Evolutionary conservation across 2,797 vertebrate genomes (phyloP), one percentile per base, ranked within the genome.

Genomic region (Pseudomugil gertrudae): DNA sequence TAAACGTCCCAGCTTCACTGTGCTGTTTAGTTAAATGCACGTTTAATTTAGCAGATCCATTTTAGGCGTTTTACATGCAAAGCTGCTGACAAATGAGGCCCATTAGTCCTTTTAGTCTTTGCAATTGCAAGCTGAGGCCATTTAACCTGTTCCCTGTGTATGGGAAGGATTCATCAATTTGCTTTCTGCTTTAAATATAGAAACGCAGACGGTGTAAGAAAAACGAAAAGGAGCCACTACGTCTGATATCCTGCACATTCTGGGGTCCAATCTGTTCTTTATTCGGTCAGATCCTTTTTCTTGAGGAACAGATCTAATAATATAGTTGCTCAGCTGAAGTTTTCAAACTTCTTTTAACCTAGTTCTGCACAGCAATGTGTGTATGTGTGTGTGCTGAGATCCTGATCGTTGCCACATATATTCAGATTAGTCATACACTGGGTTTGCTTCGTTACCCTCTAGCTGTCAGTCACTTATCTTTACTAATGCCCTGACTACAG

Each of bases 31-130:
- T 24, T 26, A 51, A 30, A 61, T 17, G 29, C 29, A 13, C n/a
- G 0, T 73, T 79, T 67, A 58, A 66, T 84, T 56, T 54, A 77
- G 51, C 72, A 32, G 36, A 66, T 74, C 38, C 11, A 13, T 81
- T 84, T 80, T 68, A 35, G 72, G 57, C 61, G 29, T 78, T 87
- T 84, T 80, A 66, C 71, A 75, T 61, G 67, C 45, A 53, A 50
- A 67, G 63, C 68, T 53, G 0, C 2, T 85, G 87, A 89, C 61
- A 83, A 87, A 90, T 74, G 80, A 71, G 76, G 47, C 65, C 72
- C 77, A 79, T 90, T 84, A 85, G 69, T 70, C 50, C 70, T 65
- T 19, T 83, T 84, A 78, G 77, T 83, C 70, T 87, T 61, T 70
- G 65, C 65, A 81, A 80, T 86, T 78, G 74, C 63, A 70, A 54